Base-by-base conservation (phyloP, 2,888 invertebrate species). In the Dichetophora obliterata region DNA sequence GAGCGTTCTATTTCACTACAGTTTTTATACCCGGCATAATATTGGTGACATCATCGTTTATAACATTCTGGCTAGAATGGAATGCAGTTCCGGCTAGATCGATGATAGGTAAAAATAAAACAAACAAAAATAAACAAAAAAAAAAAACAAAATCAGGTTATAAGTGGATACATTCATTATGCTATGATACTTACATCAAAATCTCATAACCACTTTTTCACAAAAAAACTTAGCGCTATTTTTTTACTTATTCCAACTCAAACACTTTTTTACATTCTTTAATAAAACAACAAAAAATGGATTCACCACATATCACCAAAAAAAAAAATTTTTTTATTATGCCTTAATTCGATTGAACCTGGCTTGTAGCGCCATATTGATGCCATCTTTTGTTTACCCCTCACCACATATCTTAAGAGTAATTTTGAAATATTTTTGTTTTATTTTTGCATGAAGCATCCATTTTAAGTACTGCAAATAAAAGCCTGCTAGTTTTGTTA, bases 51-150 rank as follows among this genome's bases (percentile, higher is more conserved):
- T 96, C 96, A 90, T 97, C 97, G 88, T 97, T 97, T 93, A 97
- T 97, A 91, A 97, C 97, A 88, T 97, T 97, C 92, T 97, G 97
- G 97, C 93, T 97, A 91, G 97, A 97, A 92, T 97, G 97, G 96
- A 97, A 97, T 91, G 97, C 97, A 85, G 97, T 97, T 88, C 97
- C 97, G 88, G 97, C 97, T 90, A 93, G 97, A 91, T 97, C 97
- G 88, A 97, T 97, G 96, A 96, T 97, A 92, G 95, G 96, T 96
- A 92, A 87, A 82, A 78, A 75, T 31, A 4, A 31, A 31, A 31
- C 31, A 31, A 31, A 31, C 57, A 59, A 77, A 78, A 76, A 27
- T 52, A 22, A 75, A 66, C 31, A n/a, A 78, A 73, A 16, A 61
- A 1, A 3, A 11, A 6, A 61, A 61, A 27, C 31, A 61, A 9